Percentiles rank a stretch among this genome's conserved stretches.
phyloP scores from a whole-genome alignment of 2,888 invertebrate genomes.

The Lasioglossum leucozonium region DNA sequence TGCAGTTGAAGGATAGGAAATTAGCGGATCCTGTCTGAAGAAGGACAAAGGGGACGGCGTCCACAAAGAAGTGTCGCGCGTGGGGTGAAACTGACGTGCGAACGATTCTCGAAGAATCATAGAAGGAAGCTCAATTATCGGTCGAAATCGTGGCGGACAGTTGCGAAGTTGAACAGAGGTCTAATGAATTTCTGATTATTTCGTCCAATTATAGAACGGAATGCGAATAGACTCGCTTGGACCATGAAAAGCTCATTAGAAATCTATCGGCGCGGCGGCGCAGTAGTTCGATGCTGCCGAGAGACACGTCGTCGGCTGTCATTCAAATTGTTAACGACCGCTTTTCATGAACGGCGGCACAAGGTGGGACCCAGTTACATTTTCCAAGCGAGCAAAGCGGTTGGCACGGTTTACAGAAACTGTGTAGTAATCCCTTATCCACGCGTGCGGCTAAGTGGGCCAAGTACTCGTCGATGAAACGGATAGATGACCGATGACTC shows the following conservation, averaged over 20 bases:
- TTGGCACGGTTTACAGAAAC: constrained; percentile 71
- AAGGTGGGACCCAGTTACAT: constrained; percentile 51
- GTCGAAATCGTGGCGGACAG: not conserved
- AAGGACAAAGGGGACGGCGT: constrained; percentile 6
- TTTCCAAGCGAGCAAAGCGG: constrained; percentile 52
- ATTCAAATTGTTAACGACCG: constrained; percentile 57
- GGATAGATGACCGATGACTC: constrained; percentile 77
- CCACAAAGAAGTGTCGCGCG: constrained; percentile 9
- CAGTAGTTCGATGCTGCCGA: not conserved
- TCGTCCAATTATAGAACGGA: not conserved
- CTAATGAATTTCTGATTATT: not conserved
- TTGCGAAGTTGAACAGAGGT: not conserved
- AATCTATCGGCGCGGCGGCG: constrained; percentile 8
- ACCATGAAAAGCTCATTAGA: constrained; percentile 20
- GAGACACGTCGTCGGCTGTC: constrained; percentile 23
- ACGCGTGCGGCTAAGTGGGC: constrained; percentile 78
- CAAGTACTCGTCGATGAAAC: constrained; percentile 80
- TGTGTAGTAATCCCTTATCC: constrained; percentile 77
- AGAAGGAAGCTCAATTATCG: not conserved
- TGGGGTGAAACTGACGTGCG: not conserved
- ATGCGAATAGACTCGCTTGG: not conserved
- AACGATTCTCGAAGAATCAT: not conserved
- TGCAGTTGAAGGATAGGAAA: constrained; percentile 73
- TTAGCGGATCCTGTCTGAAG: constrained; percentile 56
- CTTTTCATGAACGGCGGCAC: constrained; percentile 52